These are phyloP conservation scores for Lagopus leucura DNA, from an alignment of 2,113 vertebrate species.

Conservation along the genomic window DNA sequence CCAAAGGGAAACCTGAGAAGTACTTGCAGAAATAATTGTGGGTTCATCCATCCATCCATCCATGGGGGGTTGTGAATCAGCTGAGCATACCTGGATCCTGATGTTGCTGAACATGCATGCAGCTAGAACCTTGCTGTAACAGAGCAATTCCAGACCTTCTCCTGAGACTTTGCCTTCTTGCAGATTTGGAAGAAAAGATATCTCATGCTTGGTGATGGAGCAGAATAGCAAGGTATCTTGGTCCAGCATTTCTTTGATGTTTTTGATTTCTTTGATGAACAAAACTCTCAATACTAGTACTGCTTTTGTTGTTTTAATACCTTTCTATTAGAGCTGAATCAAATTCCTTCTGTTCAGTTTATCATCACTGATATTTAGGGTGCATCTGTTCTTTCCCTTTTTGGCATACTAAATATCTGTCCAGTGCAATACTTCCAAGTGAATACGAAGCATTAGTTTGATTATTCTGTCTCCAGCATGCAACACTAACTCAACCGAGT, in stretches of 20 bases:
- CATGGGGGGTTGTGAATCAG: not conserved
- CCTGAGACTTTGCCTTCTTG: not conserved
- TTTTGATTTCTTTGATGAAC: not conserved
- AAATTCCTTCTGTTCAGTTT: not conserved
- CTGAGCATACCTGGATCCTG: not conserved
- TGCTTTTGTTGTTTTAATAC: not conserved
- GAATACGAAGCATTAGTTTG: not conserved
- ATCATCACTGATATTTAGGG: not conserved
- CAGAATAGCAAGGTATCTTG: not conserved
- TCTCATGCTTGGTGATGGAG: not conserved
- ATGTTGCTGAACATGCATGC: not conserved
- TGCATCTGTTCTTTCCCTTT: not conserved
- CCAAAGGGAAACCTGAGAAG: slow-evolving; percentile 18
- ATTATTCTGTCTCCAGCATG: not conserved
- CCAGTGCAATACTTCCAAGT: not conserved
- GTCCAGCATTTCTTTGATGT: not conserved
- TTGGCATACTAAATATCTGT: not conserved
- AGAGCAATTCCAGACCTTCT: not conserved
- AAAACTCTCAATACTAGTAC: not conserved
- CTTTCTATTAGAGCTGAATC: not conserved
- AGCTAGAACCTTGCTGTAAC: not conserved
- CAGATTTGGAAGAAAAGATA: not conserved
- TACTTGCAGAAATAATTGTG: slow-evolving; percentile 35
- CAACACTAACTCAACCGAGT: not conserved
- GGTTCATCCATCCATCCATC: not conserved